Evolutionary conservation across 2,797 vertebrate species (phyloP).

Genomic region (Argyrosomus regius): DNA sequence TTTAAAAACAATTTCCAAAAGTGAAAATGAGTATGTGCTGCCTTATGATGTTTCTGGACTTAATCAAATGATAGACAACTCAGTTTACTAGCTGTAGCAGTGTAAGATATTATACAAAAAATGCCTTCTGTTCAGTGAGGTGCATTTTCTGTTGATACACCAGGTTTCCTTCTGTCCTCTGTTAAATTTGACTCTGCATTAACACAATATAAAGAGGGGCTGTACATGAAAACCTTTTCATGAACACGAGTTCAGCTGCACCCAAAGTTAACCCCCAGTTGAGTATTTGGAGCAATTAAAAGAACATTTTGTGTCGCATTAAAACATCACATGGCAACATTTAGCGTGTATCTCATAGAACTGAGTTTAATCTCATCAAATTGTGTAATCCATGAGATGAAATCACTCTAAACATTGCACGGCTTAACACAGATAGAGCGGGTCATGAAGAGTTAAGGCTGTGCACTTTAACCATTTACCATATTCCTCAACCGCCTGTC

Average conservation of each 20-base stretch:
- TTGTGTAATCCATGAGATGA: conserved; percentile 63
- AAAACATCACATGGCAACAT: conserved; percentile 45
- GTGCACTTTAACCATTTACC: conserved; percentile 50
- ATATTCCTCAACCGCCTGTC: conserved; percentile 73
- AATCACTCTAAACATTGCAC: conserved; percentile 49
- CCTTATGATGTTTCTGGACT: not conserved
- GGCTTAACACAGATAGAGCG: conserved; percentile 44
- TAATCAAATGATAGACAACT: not conserved
- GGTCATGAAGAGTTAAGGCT: conserved; percentile 48
- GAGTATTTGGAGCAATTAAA: conserved; percentile 46
- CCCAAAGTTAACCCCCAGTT: conserved; percentile 19
- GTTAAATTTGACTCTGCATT: not conserved
- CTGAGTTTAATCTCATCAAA: conserved; percentile 65
- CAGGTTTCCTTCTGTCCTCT: not conserved
- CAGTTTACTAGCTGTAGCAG: no score
- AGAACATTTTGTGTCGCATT: conserved; percentile 40
- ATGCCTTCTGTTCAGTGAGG: not conserved
- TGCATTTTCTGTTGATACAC: not conserved
- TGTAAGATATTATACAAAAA: not conserved
- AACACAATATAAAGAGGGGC: not conserved
- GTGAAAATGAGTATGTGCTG: not conserved
- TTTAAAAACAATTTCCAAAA: conserved; percentile 3
- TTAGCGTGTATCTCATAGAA: conserved; percentile 45
- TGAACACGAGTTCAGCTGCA: not conserved
- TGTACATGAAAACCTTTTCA: conserved; percentile 7